phyloP scores from a whole-genome alignment of 1,140 invertebrate genomes.

The Melanaphis sacchari region DNA sequence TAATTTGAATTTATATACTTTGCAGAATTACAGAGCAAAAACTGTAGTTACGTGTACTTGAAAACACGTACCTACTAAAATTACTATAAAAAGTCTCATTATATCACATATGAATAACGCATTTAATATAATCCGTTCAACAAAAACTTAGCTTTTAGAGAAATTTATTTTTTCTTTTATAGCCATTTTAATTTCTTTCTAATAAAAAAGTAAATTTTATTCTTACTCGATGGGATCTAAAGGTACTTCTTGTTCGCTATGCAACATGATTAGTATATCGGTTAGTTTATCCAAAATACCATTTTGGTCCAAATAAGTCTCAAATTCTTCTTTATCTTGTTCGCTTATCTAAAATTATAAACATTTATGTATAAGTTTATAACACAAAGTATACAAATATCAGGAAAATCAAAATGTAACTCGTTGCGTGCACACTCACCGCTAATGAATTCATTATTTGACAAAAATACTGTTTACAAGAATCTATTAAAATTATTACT shows the following conservation, averaged over 20 bases:
- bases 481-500: background rate
- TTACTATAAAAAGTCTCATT: background rate
- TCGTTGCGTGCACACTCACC: background rate
- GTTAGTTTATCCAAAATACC: slow-evolving; percentile 14
- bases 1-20: background rate
- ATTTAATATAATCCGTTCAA: background rate
- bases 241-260: background rate
- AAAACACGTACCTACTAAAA: background rate
- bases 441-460: background rate
- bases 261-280: slow-evolving; percentile 6
- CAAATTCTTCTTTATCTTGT: background rate
- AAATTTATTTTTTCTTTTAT: background rate
- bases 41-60: background rate
- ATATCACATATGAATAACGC: background rate
- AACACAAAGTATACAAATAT: background rate
- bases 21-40: background rate
- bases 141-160: background rate
- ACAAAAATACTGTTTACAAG: background rate
- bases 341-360: background rate
- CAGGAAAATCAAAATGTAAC: background rate
- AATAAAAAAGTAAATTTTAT: no score
- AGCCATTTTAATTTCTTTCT: background rate
- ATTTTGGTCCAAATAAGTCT: background rate
- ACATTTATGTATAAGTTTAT: background rate
- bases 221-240: slow-evolving; percentile 15